Evolutionary conservation across 2,797 vertebrate genomes (phyloP).

Genomic region (Molossus alvarezi): DNA sequence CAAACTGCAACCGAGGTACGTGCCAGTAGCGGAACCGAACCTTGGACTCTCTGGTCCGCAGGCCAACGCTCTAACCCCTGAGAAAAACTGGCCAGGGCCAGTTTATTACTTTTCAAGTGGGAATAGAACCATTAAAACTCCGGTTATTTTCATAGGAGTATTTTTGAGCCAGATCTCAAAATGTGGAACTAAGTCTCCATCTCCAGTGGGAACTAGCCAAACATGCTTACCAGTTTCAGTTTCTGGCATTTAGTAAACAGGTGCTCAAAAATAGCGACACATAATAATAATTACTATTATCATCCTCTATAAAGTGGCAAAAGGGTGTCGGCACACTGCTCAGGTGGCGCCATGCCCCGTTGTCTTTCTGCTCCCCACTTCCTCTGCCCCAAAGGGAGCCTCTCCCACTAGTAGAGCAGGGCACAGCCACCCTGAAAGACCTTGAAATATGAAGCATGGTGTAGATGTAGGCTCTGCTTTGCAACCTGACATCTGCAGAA

Average conservation of each 20-base stretch:
- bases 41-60: too few species aligned
- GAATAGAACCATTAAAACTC: constrained; percentile 43
- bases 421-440: background rate
- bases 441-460: background rate
- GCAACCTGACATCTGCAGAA: background rate
- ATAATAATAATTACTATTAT: background rate
- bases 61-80: too few species aligned
- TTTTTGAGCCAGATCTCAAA: constrained; percentile 35
- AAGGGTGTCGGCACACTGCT: background rate
- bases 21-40: too few species aligned
- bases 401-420: background rate
- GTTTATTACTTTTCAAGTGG: background rate
- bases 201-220: constrained; percentile 1
- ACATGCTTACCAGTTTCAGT: background rate
- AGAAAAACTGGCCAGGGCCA: too few species aligned
- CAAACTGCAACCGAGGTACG: too few species aligned
- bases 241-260: constrained; percentile 19
- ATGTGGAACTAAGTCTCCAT: background rate
- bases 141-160: constrained; percentile 22
- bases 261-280: background rate
- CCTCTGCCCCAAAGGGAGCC: fast-evolving
- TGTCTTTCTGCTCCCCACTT: background rate
- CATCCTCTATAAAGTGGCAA: background rate
- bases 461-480: background rate
- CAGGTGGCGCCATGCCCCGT: background rate